Conservation (phyloP, 2,888 invertebrate genomes). For the Xiphydria camelus region DNA sequence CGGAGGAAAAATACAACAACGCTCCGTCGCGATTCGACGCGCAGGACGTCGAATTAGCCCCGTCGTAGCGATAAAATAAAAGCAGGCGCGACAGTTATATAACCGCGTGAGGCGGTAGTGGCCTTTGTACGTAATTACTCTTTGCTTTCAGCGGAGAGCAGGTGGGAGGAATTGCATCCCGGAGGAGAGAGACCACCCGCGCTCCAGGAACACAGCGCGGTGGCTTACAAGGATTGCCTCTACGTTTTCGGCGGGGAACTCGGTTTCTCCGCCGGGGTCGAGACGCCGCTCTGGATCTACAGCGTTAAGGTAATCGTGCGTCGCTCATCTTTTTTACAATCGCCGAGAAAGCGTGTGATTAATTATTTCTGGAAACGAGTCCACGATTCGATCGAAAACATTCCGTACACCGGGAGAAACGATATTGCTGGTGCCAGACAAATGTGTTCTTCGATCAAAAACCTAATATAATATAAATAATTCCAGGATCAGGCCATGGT, state of each 20-base stretch:
- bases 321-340: slow-evolving; percentile 11
- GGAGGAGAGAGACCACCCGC: slow-evolving; percentile 75
- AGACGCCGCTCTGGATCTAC: slow-evolving; percentile 85
- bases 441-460: too few species aligned
- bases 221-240: slow-evolving; percentile 74
- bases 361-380: background rate
- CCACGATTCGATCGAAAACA: too few species aligned
- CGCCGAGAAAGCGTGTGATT: background rate
- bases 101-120: too few species aligned
- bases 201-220: slow-evolving; percentile 83
- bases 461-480: too few species aligned
- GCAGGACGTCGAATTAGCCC: too few species aligned
- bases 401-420: slow-evolving; percentile 1
- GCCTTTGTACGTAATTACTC: background rate
- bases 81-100: too few species aligned
- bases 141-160: slow-evolving; percentile 65
- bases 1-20: too few species aligned
- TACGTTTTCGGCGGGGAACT: slow-evolving; percentile 89
- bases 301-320: slow-evolving; percentile 75
- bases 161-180: slow-evolving; percentile 75
- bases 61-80: too few species aligned
- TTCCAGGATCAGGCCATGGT: too few species aligned
- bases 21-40: too few species aligned
- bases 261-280: slow-evolving; percentile 73
- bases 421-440: too few species aligned